Evolutionary conservation across 2,113 vertebrate genomes (phyloP).

Genomic region (Hoplias malabaricus): DNA sequence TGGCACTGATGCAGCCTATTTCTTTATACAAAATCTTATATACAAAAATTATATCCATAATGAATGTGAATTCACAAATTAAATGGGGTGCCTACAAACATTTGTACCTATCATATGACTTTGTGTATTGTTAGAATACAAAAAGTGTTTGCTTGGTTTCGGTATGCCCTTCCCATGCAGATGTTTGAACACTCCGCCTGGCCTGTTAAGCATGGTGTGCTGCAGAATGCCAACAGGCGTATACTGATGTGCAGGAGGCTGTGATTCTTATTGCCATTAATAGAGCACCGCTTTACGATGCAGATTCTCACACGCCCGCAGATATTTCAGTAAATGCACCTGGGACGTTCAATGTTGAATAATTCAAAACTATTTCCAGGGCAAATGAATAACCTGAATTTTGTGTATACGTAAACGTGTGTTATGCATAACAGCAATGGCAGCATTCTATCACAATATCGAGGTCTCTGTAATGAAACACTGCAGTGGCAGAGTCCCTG

Average conservation of each 20-base stretch:
- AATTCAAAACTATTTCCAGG: neutral
- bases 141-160: no score
- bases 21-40: no score
- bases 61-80: no score
- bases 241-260: neutral
- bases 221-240: conserved; percentile 16
- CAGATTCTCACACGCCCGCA: neutral
- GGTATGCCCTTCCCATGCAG: neutral
- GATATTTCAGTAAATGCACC: conserved; percentile 26
- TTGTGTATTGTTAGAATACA: neutral
- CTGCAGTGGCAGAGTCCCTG: neutral
- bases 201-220: conserved; percentile 4
- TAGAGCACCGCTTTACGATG: conserved; percentile 2
- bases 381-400: neutral
- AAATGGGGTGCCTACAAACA: no score
- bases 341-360: conserved; percentile 2
- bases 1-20: no score
- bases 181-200: neutral
- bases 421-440: neutral
- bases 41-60: no score
- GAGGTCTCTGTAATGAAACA: neutral
- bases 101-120: no score
- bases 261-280: conserved; percentile 7
- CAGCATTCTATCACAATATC: neutral
- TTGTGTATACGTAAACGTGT: neutral